Percentiles rank a stretch among this genome's conserved stretches.
Evolutionary conservation across 2,888 invertebrate genomes (phyloP).

Genomic region (Apamea epomidion): DNA sequence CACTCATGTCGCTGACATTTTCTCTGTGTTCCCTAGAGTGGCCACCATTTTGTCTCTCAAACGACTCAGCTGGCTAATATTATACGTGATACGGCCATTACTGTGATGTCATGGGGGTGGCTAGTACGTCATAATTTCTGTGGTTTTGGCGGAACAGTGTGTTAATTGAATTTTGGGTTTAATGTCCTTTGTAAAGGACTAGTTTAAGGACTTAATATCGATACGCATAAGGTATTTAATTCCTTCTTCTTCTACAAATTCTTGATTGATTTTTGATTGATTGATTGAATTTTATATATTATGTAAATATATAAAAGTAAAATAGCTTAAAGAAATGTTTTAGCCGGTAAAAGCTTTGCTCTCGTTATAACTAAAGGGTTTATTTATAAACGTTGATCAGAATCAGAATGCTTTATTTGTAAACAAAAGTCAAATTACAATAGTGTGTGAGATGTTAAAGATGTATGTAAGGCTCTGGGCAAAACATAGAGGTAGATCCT

Average conservation of each 20-base stretch:
- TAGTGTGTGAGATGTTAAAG: no score
- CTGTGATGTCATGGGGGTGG: slow-evolving; percentile 37
- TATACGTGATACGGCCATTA: slow-evolving; percentile 49
- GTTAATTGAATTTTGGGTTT: slow-evolving; percentile 21
- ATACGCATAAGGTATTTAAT: background rate
- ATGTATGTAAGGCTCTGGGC: no score
- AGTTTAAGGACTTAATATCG: no score
- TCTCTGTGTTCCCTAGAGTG: slow-evolving; percentile 50
- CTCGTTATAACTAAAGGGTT: background rate
- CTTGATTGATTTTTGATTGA: background rate
- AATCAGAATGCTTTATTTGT: no score
- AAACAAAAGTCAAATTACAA: no score
- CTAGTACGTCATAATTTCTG: slow-evolving; percentile 28
- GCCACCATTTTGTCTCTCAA: slow-evolving; percentile 49
- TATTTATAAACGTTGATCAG: no score
- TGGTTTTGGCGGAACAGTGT: slow-evolving; percentile 1
- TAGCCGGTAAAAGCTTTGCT: background rate
- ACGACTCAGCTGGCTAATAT: slow-evolving; percentile 41
- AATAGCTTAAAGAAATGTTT: background rate
- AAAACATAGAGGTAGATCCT: no score
- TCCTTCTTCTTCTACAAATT: background rate
- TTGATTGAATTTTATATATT: no score
- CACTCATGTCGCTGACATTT: slow-evolving; percentile 59
- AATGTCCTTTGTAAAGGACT: background rate
- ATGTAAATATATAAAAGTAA: no score